Percentiles rank a stretch among this genome's conserved stretches.
These are phyloP conservation scores for Enteromius unitaeniatus DNA, from an alignment of 2,797 vertebrate species.

Conservation along the genomic window DNA sequence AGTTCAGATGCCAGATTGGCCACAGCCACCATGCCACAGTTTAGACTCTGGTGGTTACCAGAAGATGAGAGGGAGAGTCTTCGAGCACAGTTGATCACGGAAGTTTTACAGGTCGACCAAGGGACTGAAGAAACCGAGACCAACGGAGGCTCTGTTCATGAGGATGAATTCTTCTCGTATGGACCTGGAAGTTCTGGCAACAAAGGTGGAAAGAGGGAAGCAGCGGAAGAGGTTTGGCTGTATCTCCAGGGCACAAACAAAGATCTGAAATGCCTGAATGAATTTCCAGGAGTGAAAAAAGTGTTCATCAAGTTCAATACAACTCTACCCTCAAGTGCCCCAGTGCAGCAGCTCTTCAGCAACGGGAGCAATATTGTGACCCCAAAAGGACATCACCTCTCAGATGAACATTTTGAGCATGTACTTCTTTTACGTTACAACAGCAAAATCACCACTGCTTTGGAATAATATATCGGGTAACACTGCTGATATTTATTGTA, in stretches of 20 bases:
- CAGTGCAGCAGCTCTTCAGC: slow-evolving; percentile 77
- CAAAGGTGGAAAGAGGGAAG: slow-evolving; percentile 66
- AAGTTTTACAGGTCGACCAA: slow-evolving; percentile 72
- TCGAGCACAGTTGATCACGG: slow-evolving; percentile 70
- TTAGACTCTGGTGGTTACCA: slow-evolving; percentile 77
- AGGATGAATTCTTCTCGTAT: slow-evolving; percentile 79
- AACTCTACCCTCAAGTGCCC: slow-evolving; percentile 75
- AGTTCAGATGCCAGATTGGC: slow-evolving; percentile 76
- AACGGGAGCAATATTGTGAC: slow-evolving; percentile 74
- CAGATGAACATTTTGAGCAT: slow-evolving; percentile 78
- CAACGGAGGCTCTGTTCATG: slow-evolving; percentile 66
- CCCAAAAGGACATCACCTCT: slow-evolving; percentile 73
- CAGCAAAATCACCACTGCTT: slow-evolving; percentile 57
- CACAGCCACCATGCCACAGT: slow-evolving; percentile 76
- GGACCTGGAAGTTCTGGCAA: slow-evolving; percentile 66
- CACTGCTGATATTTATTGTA: slow-evolving; percentile 4
- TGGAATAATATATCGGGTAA: slow-evolving; percentile 7
- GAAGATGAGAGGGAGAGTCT: slow-evolving; percentile 76
- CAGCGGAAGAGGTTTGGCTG: slow-evolving; percentile 73
- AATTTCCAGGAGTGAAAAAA: slow-evolving; percentile 77
- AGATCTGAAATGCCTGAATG: slow-evolving; percentile 77
- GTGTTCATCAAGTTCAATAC: slow-evolving; percentile 80
- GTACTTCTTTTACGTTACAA: slow-evolving; percentile 79
- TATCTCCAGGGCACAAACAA: slow-evolving; percentile 78
- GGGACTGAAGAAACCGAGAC: slow-evolving; percentile 47